Base-by-base conservation (phyloP, 2,797 vertebrate genomes). In the Urophycis tenuis region DNA sequence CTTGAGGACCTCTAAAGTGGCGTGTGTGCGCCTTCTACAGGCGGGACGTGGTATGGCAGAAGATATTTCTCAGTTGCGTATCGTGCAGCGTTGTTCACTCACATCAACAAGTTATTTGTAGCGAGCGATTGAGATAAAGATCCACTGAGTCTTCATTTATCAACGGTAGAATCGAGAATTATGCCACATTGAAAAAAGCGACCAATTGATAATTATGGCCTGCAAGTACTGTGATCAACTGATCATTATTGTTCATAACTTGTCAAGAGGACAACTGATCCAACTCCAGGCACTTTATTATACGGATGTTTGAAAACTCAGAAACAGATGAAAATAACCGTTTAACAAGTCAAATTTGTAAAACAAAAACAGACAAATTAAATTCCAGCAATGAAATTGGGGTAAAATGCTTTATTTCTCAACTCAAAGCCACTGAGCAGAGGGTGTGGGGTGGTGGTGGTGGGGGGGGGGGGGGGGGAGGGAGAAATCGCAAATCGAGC, bases 371-470 rank as follows among this genome's bases (percentile, higher is more conserved):
- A 84, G 32, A 85, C 71, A 85, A 78, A 86, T 77, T 29, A 84
- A 81, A 78, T 80, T 71, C 81, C 53, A 80, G 77, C 74, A 81
- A 82, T 85, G 81, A 77, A 86, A 89, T 90, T 86, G 84, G 89
- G 87, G 87, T 91, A 93, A 93, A 93, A 71, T 79, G 79, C 84
- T 92, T 93, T 93, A 92, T 92, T 92, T 91, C 45, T 79, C 87
- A 92, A 82, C 77, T 90, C 80, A 91, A 91, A 85, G 84, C 33
- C 81, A 87, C 76, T 67, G 25, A 29, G 60, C 25, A 49, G 19
- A 49, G 41, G 41, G 15, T 14, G 41, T 19, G 15, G 15, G 41
- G n/a, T n/a, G n/a, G n/a, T n/a, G n/a, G n/a, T n/a, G n/a, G n/a
- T n/a, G n/a, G n/a, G n/a, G 3, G 39, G 14, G 10, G 39, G 36